Conservation (phyloP, 2,797 vertebrate genomes). For the Eospalax fontanierii region DNA sequence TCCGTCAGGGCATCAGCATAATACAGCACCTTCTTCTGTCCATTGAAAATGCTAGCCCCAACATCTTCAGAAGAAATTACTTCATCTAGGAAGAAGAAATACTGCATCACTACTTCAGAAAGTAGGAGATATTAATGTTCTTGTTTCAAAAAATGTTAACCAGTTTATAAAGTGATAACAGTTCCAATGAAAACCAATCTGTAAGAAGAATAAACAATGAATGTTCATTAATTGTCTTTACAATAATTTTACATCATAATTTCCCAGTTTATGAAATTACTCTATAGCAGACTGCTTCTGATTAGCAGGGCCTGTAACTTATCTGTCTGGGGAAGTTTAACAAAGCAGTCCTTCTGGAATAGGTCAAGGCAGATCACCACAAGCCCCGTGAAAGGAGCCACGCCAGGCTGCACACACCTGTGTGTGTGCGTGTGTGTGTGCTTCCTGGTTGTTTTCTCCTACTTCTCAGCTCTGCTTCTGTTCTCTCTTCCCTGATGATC, state of each 20-base stretch:
- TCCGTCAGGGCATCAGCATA: conserved; percentile 95
- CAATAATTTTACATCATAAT: conserved; percentile 58
- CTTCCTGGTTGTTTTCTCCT: neutral
- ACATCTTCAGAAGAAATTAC: conserved; percentile 90
- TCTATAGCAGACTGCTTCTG: conserved; percentile 18
- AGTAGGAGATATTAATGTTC: conserved; percentile 23
- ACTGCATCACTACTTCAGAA: conserved; percentile 61
- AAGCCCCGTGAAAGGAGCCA: neutral
- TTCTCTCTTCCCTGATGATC: neutral
- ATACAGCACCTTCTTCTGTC: conserved; percentile 94
- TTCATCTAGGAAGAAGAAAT: conserved; percentile 91
- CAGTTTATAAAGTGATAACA: conserved; percentile 63
- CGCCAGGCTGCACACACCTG: neutral
- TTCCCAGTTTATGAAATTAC: conserved; percentile 58
- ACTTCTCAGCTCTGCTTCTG: conserved; percentile 13
- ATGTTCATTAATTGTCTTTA: conserved; percentile 62
- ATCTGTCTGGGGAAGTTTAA: neutral
- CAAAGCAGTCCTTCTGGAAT: neutral
- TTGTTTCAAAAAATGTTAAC: conserved; percentile 51
- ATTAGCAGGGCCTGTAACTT: conserved; percentile 3
- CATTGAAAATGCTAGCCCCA: conserved; percentile 95
- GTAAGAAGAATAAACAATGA: conserved; percentile 50
- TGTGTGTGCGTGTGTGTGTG: fast-evolving
- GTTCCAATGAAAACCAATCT: conserved; percentile 47
- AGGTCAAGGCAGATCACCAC: neutral